A percentile compares a stretch with the other conserved stretches of the same genome.
Evolutionary conservation across 2,888 invertebrate species (phyloP).

Genomic region (Leistus spinibarbis): DNA sequence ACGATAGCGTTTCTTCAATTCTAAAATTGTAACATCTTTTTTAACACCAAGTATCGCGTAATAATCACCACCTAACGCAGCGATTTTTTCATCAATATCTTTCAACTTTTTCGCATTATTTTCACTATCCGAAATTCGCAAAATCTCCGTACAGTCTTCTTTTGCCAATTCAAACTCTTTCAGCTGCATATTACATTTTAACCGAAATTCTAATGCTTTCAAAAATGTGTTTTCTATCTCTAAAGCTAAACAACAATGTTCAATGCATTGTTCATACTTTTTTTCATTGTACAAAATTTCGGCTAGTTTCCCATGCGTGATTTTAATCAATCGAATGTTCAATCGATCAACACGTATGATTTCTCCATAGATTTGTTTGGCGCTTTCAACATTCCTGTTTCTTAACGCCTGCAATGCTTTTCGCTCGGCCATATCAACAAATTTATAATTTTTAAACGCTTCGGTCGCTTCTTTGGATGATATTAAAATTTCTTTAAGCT

Average conservation of each 20-base stretch:
- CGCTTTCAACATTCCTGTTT: slow-evolving; percentile 8
- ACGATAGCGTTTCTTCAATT: slow-evolving; percentile 26
- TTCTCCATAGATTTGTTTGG: slow-evolving; percentile 14
- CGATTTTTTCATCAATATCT: neutral
- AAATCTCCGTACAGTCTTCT: slow-evolving; percentile 25
- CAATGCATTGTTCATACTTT: slow-evolving; percentile 11
- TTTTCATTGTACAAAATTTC: slow-evolving; percentile 4
- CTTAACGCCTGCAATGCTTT: slow-evolving; percentile 5
- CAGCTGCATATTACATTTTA: slow-evolving; percentile 2
- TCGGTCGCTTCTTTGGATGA: slow-evolving; percentile 8
- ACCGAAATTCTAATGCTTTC: slow-evolving; percentile 21
- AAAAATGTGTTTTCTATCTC: slow-evolving; percentile 4
- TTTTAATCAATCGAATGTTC: slow-evolving; percentile 13
- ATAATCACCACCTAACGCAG: slow-evolving; percentile 1
- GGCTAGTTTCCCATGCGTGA: slow-evolving; percentile 3
- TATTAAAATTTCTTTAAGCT: slow-evolving; percentile 12
- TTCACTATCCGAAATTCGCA: slow-evolving; percentile 1
- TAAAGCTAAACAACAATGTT: slow-evolving; percentile 5
- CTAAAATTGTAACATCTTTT: neutral
- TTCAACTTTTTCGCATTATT: neutral
- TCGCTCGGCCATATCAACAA: slow-evolving; percentile 3
- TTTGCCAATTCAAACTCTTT: slow-evolving; percentile 24
- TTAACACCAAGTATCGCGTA: slow-evolving; percentile 9
- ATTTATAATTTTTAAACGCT: slow-evolving; percentile 23
- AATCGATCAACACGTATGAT: slow-evolving; percentile 13